phyloP scores from a whole-genome alignment of 2,797 vertebrate genomes.

The Brachyalestes nurse region DNA sequence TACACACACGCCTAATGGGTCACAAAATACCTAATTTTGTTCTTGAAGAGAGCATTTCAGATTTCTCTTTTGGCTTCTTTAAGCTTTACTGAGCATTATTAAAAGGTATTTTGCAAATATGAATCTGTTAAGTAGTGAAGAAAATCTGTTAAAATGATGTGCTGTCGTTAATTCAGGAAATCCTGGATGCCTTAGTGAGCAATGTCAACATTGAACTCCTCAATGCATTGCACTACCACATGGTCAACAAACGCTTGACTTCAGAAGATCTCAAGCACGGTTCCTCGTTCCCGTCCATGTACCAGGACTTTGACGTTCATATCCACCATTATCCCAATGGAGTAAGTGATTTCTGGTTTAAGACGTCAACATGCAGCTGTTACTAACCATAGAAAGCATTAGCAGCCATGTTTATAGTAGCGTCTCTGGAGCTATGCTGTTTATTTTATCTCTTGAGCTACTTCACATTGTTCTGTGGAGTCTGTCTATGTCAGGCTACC shows the following conservation, averaged over 20 bases:
- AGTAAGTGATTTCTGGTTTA: conserved; percentile 72
- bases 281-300: conserved; percentile 89
- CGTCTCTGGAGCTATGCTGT: conserved; percentile 32
- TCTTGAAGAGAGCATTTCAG: background rate
- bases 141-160: background rate
- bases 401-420: conserved; percentile 42
- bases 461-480: conserved; percentile 15
- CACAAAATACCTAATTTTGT: conserved; percentile 7
- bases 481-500: conserved; percentile 16
- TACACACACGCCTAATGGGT: background rate
- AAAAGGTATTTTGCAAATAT: background rate
- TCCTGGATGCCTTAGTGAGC: conserved; percentile 94
- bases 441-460: conserved; percentile 31
- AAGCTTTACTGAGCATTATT: background rate
- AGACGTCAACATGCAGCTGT: background rate
- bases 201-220: conserved; percentile 98
- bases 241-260: conserved; percentile 90
- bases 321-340: conserved; percentile 96
- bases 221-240: conserved; percentile 96
- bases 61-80: background rate
- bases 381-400: conserved; percentile 12
- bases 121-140: too few species aligned
- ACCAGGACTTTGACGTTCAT: conserved; percentile 92
- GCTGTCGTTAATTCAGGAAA: conserved; percentile 81
- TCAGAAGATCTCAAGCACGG: conserved; percentile 92